Base-by-base conservation (phyloP, 2,888 invertebrate species). In the Willowsia nigromaculata region DNA sequence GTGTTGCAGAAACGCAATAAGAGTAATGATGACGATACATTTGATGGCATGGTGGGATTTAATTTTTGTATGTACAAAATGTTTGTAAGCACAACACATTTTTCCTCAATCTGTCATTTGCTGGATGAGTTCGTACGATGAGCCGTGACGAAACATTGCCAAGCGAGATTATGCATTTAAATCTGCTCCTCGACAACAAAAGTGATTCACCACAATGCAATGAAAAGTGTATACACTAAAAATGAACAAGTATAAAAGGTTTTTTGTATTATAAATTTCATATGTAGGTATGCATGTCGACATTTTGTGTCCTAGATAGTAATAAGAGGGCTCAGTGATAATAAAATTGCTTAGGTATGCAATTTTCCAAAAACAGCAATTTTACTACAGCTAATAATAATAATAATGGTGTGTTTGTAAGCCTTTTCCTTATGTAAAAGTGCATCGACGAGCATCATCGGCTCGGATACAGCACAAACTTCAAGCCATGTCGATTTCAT, bases 91-190 rank as follows among this genome's bases (percentile, higher is more conserved):
- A 1, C 40, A 25, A 53, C 53, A 43, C 50, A 74, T 76, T 85
- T 76, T 62, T 62, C 84, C 76, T 85, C 86, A 68, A 59, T 85
- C n/a, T 68, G 86, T 68, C 85, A 62, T 76, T 76, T 62, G 22
- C 47, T 15, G 62, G 76, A 85, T 85, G 78, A 85, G 43, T 84
- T n/a, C 30, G 27, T 43, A 76, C 53, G 78, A 85, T 62, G 85
- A 76, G 68, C 80, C 86, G 86, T 86, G 86, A 86, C 80, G 50
- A 47, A 53, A 68, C 86, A 86, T 86, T 53, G 40, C 78, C 27
- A 13, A 37, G 15, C 80, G 86, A 80, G 86, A 86, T 86, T 86
- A 80, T 50, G 80, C 40, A 78, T 25, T 50, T 33, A 25, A 80
- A 78, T 25, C 80, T 50, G 33, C 30, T 22, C 11, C 76, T 53